Percentiles rank a stretch among this genome's conserved stretches.
These are phyloP conservation scores for Scaptomyza parva DNA, from an alignment of 2,888 invertebrate genomes.

Conservation along the genomic window DNA sequence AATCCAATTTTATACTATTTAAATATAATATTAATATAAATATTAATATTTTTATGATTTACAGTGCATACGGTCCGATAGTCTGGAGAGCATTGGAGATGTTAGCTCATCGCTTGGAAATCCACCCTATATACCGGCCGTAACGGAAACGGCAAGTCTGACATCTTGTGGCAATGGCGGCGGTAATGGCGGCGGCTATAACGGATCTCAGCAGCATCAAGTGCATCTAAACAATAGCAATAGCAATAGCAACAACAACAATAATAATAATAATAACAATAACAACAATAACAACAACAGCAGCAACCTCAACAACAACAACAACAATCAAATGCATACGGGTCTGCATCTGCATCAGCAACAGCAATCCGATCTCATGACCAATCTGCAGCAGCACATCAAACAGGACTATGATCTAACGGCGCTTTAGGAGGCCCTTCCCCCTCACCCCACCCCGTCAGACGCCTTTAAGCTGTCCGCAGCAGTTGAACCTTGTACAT, in stretches of 20 bases:
- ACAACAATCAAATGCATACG: conserved; percentile 81
- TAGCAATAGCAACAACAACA: conserved; percentile 40
- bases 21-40: too few relatives aligned
- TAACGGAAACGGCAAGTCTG: conserved; percentile 76
- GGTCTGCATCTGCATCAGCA: conserved; percentile 58
- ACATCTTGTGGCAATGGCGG: conserved; percentile 72
- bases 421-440: conserved; percentile 87
- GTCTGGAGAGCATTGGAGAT: conserved; percentile 88
- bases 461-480: neutral
- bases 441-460: neutral
- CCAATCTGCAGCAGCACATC: conserved; percentile 86
- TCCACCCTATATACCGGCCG: conserved; percentile 84
- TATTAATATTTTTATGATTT: neutral
- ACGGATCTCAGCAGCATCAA: conserved; percentile 75
- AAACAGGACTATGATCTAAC: conserved; percentile 96
- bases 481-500: conserved; percentile 39
- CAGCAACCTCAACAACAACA: conserved; percentile 53
- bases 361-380: conserved; percentile 82
- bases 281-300: conserved; percentile 74
- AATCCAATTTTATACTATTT: neutral
- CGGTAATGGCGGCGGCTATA: conserved; percentile 76
- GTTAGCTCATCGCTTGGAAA: conserved; percentile 84
- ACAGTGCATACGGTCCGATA: conserved; percentile 86
- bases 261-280: conserved; percentile 53
- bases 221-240: conserved; percentile 50